Percentiles rank a stretch among this genome's conserved stretches.
Evolutionary conservation across 2,888 invertebrate genomes (phyloP).

Genomic region (Polyommatus icarus): DNA sequence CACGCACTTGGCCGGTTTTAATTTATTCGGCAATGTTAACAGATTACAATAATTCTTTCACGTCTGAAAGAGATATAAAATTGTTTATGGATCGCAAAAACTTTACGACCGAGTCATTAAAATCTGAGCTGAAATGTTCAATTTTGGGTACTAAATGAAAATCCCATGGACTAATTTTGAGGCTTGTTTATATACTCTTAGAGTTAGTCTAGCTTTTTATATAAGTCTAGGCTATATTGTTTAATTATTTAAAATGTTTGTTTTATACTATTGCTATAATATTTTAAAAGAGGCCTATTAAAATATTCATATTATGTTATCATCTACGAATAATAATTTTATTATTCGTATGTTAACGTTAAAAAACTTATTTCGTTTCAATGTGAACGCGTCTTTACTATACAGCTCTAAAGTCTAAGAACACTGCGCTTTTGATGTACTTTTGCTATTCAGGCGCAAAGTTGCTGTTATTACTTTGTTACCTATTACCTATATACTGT

Average conservation of each 20-base stretch:
- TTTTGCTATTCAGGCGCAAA: neutral
- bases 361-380: no score
- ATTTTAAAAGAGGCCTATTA: no score
- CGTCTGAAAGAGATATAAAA: neutral
- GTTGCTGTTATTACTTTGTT: constrained; percentile 4
- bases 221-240: neutral
- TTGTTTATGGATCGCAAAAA: constrained; percentile 10
- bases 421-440: neutral
- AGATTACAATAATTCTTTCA: constrained; percentile 16
- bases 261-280: no score
- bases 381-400: neutral
- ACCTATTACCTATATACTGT: no score
- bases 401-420: neutral
- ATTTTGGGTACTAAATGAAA: neutral
- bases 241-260: no score
- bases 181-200: neutral
- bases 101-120: neutral
- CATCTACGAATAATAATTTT: no score
- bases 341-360: no score
- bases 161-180: neutral
- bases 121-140: neutral
- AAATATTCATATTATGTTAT: no score
- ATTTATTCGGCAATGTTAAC: neutral
- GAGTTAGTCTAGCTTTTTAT: neutral
- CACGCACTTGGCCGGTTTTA: no score